Conservation (phyloP, 2,888 invertebrate genomes). For the Acanthococcus lagerstroemiae region DNA sequence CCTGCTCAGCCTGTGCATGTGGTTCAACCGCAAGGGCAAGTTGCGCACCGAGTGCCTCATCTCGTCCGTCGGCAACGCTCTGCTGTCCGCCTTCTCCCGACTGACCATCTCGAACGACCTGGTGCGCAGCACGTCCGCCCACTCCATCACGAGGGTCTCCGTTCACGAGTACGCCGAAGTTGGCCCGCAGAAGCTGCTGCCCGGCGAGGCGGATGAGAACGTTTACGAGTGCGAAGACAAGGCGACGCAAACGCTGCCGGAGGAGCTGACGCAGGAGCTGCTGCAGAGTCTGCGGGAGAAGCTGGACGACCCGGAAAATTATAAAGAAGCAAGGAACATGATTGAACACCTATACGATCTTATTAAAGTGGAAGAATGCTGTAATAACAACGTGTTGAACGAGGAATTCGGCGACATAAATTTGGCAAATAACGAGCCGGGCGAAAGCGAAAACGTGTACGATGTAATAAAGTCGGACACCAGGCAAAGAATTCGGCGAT, state of each 20-base stretch:
- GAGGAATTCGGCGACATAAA: conserved; percentile 33
- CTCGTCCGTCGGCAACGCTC: background rate
- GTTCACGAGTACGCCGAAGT: conserved; percentile 55
- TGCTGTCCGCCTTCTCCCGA: background rate
- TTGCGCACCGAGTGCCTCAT: background rate
- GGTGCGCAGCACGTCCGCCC: conserved; percentile 44
- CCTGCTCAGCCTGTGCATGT: conserved; percentile 47
- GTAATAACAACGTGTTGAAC: conserved; percentile 44
- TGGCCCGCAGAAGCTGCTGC: conserved; percentile 41
- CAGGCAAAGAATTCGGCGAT: background rate
- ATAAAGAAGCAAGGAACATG: conserved; percentile 62
- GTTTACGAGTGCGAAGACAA: conserved; percentile 42
- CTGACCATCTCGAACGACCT: background rate
- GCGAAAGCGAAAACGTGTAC: conserved; percentile 8
- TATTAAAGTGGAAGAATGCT: conserved; percentile 59
- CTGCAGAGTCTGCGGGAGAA: conserved; percentile 57
- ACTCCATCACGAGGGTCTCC: conserved; percentile 51
- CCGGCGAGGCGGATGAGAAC: conserved; percentile 39
- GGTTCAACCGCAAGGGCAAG: conserved; percentile 39
- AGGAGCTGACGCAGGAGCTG: conserved; percentile 63
- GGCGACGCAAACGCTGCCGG: conserved; percentile 60
- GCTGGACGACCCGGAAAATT: conserved; percentile 60
- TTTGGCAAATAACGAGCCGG: conserved; percentile 40
- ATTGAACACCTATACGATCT: conserved; percentile 66
- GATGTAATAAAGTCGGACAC: conserved; percentile 6